Base-by-base conservation (phyloP, 2,113 vertebrate genomes). In the Amazona vittata region DNA sequence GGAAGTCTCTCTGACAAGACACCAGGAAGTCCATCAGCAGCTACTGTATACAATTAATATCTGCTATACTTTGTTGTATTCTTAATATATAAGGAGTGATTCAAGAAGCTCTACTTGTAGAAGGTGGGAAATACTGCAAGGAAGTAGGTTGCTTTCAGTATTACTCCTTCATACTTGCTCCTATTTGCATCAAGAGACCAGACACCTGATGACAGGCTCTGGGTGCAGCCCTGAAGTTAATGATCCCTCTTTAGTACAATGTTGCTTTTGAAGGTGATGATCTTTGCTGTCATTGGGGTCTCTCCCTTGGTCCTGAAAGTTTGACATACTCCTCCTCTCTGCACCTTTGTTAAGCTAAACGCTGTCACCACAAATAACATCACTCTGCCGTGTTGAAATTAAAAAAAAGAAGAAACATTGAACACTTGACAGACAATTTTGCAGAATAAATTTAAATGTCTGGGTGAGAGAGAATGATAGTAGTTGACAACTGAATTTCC, bases 391-490 rank as follows among this genome's bases (percentile, higher is more conserved):
- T 4, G 10, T 37, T 78, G 77, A 78, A 86, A 80, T 79, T 47
- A 5, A n/a, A 86, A 77, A 86, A 76, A 78, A 49, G 20, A 59
- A 9, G 33, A 81, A 81, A 55, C 5, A 24, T 7, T 63, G 86
- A 71, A 53, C 33, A 2, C 11, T 92, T 92, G 83, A 83, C 83
- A 91, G 86, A 52, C 8, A 87, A 65, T 87, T 94, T 94, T 94
- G 31, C 39, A 75, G 63, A 84, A 79, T 62, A 74, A 64, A 55
- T 89, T 59, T 86, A 77, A 63, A 65, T 83, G 50, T 89, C 89
- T 84, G 15, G 14, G 11, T 93, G 70, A 69, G 49, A 37, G 5
- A 55, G 63, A 59, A 75, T 8, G 4, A 60, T 28, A 53, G 41
- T 12, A 70, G 59, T 11, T 95, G 76, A 39, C 50, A 92, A 39